Base-by-base conservation (phyloP, 2,888 invertebrate species). In the Diploptera punctata region DNA sequence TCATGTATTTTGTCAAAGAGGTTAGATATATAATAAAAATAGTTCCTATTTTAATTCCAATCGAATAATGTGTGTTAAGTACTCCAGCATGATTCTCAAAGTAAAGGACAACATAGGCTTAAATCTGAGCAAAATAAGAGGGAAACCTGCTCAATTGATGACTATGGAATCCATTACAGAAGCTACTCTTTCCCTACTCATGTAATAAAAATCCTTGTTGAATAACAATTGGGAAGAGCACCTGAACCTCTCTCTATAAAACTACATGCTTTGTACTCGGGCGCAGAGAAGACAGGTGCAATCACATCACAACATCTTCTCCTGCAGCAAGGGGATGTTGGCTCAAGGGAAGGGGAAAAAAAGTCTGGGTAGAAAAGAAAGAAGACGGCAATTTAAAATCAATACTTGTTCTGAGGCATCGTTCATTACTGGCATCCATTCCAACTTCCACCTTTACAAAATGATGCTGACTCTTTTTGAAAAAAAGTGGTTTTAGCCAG, bases 381-480 rank as follows among this genome's bases (percentile, higher is more conserved):
- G 68, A 71, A 68, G 81, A 81, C 80, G 81, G 79, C 81, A 81
- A 80, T 81, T 81, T 81, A 79, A 80, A 81, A 82, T 83, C 82
- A 82, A 83, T 83, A 82, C 82, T 81, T 79, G 73, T 74, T 74
- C 72, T 68, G 70, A 67, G 67, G 74, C 71, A 65, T 71, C 74
- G 72, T 72, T 74, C 72, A 74, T 74, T 74, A 74, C 74, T 74
- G 70, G 47, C 49, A 47, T 65, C 65, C 65, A 65, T 65, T 65
- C 65, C 65, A 44, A 43, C 65, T 24, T 65, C 26, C 44, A 65
- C 44, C 44, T 57, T 57, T 5, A 33, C n/a, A 5, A 57, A 24
- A 24, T 24, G 24, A 52, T 31, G n/a, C 16, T 16, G 29, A n/a
- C 5, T 29, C n/a, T 57, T 29, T 29, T 26, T 26, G 0, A 26